These are phyloP conservation scores for Cepaea hortensis DNA, from an alignment of 2,888 invertebrate species.

Conservation along the genomic window DNA sequence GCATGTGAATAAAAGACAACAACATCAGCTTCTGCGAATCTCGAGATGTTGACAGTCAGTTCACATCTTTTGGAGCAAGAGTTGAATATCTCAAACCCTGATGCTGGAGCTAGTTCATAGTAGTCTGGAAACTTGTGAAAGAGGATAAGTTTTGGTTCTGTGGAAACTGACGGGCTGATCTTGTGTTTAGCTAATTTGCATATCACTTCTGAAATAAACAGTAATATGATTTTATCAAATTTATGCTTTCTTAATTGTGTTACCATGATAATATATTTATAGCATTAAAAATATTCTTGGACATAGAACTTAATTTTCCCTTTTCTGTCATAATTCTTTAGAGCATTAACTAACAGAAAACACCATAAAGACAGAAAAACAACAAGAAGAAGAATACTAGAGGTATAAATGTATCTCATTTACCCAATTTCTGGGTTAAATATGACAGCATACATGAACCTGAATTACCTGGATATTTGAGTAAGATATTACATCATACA, in stretches of 20 bases:
- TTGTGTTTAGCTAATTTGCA: background rate
- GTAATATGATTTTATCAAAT: background rate
- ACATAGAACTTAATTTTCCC: too few species aligned
- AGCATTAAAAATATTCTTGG: background rate
- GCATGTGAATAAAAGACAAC: constrained; percentile 45
- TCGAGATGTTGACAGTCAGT: constrained; percentile 15
- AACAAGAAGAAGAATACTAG: too few species aligned
- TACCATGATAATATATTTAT: background rate
- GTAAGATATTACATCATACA: too few species aligned
- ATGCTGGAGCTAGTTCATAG: constrained; percentile 35
- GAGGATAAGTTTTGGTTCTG: constrained; percentile 29
- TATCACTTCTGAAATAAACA: background rate
- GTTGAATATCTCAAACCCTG: constrained; percentile 12
- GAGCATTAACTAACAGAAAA: too few species aligned
- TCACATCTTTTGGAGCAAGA: constrained; percentile 41
- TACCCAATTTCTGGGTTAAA: too few species aligned
- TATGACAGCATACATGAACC: too few species aligned
- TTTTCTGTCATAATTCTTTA: too few species aligned
- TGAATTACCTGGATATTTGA: too few species aligned
- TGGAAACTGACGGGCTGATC: too few species aligned
- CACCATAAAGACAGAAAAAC: too few species aligned
- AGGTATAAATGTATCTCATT: too few species aligned
- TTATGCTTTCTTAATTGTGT: background rate
- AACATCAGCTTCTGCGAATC: constrained; percentile 33
- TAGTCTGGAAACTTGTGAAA: constrained; percentile 48